These are phyloP conservation scores for Aplocera efformata DNA, from an alignment of 2,888 invertebrate species.

Conservation along the genomic window DNA sequence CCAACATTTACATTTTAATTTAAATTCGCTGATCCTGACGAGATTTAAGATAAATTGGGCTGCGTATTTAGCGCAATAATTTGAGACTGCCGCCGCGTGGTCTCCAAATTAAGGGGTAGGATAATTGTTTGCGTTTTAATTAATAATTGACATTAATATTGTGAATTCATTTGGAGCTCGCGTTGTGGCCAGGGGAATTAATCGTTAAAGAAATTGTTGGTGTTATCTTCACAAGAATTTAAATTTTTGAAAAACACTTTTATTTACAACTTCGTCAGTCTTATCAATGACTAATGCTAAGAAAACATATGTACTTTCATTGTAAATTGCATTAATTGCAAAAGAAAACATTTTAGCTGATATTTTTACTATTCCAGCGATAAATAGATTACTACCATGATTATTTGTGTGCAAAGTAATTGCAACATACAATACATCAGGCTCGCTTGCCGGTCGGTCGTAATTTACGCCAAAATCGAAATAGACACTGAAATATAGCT, in stretches of 20 bases:
- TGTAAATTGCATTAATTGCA: too few relatives aligned
- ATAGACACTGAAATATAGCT: slow-evolving; percentile 57
- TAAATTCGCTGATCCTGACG: slow-evolving; percentile 74
- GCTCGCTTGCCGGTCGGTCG: slow-evolving; percentile 13
- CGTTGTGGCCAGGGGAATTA: slow-evolving; percentile 19
- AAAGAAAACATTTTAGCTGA: too few relatives aligned
- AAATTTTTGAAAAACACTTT: too few relatives aligned
- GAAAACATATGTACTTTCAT: too few relatives aligned
- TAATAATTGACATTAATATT: slow-evolving; percentile 67
- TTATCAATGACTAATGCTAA: too few relatives aligned
- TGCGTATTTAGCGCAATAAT: slow-evolving; percentile 73
- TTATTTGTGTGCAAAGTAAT: slow-evolving; percentile 17
- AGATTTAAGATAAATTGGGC: slow-evolving; percentile 75
- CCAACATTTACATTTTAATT: slow-evolving; percentile 79
- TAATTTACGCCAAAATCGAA: slow-evolving; percentile 23
- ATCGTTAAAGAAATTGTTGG: slow-evolving; percentile 14
- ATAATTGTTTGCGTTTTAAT: slow-evolving; percentile 72
- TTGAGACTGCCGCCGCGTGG: slow-evolving; percentile 59
- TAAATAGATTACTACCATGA: slow-evolving; percentile 7
- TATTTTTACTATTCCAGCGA: slow-evolving; percentile 1
- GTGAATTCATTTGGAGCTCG: slow-evolving; percentile 39
- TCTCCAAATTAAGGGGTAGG: slow-evolving; percentile 59
- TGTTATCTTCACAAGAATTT: slow-evolving; percentile 7
- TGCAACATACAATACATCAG: slow-evolving; percentile 22
- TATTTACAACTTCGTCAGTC: too few relatives aligned